phyloP scores from a whole-genome alignment of 2,113 vertebrate genomes.

The Zosterops japonicus region DNA sequence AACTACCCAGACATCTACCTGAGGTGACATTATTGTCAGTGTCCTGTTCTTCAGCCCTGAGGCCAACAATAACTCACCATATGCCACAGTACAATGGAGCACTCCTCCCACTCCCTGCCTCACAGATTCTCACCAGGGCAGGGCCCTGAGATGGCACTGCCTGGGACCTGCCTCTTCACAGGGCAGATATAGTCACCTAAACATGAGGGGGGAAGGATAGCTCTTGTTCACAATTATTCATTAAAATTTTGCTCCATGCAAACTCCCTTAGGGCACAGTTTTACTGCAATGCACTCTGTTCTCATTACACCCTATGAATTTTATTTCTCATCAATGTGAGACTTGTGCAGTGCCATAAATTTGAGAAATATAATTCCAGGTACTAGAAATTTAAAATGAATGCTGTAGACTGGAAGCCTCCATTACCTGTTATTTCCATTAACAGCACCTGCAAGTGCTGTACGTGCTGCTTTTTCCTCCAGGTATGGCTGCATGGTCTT shows the following conservation, averaged over 20 bases:
- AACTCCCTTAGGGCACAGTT: background rate
- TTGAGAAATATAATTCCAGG: background rate
- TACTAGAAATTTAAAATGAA: background rate
- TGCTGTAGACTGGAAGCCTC: background rate
- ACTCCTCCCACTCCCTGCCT: background rate
- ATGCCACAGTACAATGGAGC: fast-evolving
- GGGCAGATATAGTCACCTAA: background rate
- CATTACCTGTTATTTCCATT: background rate
- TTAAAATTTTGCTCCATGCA: background rate
- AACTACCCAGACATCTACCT: background rate
- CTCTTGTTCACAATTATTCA: background rate
- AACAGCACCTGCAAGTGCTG: background rate
- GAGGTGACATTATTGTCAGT: fast-evolving
- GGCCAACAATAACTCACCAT: fast-evolving
- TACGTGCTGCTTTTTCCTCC: background rate
- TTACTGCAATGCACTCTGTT: background rate
- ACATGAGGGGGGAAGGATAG: fast-evolving
- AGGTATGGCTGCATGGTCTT: background rate
- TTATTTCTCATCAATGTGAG: background rate
- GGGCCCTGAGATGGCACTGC: background rate
- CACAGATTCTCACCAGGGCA: background rate
- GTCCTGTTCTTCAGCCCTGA: background rate
- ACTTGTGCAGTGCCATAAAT: background rate
- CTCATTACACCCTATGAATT: background rate
- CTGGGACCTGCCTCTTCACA: background rate